Percentiles rank a stretch among this genome's conserved stretches.
phyloP scores from a whole-genome alignment of 1,140 invertebrate species.

The Stegodyphus mimosarum region DNA sequence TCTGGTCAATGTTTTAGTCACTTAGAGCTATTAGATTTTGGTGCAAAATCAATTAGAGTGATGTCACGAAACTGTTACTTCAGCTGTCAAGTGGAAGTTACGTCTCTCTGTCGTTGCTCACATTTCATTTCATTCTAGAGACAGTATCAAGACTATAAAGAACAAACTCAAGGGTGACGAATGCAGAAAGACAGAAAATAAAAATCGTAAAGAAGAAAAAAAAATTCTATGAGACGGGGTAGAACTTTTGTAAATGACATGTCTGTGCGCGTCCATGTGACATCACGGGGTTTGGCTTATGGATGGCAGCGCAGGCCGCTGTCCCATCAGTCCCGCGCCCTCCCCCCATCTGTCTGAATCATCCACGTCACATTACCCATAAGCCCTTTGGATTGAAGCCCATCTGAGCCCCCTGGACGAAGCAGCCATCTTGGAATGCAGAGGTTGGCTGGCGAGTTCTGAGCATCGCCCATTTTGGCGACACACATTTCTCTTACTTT shows the following conservation, averaged over 20 bases:
- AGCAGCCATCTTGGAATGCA: constrained; percentile 40
- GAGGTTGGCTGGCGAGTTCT: too few relatives aligned
- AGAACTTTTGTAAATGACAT: constrained; percentile 58
- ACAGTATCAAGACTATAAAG: background rate
- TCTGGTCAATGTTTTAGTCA: too few relatives aligned
- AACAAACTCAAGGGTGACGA: constrained; percentile 12
- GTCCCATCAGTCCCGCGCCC: constrained; percentile 39
- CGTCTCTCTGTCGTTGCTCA: too few relatives aligned
- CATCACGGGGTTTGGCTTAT: constrained; percentile 54
- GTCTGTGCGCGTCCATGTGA: constrained; percentile 47
- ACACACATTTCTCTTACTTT: too few relatives aligned
- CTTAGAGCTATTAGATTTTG: too few relatives aligned
- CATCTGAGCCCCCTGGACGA: constrained; percentile 58
- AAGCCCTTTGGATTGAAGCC: constrained; percentile 59
- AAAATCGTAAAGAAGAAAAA: background rate
- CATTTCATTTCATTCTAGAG: too few relatives aligned
- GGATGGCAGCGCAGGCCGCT: constrained; percentile 27
- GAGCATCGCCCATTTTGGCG: too few relatives aligned
- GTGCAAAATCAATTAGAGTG: too few relatives aligned
- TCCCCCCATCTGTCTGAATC: constrained; percentile 55
- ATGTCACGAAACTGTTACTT: too few relatives aligned
- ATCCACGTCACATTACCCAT: constrained; percentile 61
- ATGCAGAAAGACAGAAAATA: background rate
- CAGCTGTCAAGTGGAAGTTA: too few relatives aligned
- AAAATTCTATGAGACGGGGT: background rate